Percentiles rank a stretch among this genome's conserved stretches.
Evolutionary conservation across 2,797 vertebrate species (phyloP).

Genomic region (Scarus forsteni): DNA sequence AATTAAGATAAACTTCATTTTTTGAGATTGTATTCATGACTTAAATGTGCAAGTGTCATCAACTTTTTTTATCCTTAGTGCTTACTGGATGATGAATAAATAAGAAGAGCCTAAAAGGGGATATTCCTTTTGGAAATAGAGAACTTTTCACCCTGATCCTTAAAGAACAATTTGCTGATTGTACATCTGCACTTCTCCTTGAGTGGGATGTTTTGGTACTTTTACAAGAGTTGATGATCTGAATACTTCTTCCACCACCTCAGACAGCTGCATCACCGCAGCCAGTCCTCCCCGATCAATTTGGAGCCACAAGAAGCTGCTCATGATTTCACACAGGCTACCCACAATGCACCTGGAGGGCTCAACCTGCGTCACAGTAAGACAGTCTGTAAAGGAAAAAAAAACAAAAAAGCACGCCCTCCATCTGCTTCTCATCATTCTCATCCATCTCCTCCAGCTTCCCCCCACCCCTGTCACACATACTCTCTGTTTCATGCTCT

Average conservation of each 20-base stretch:
- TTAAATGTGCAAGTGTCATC: too few relatives aligned
- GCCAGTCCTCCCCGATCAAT: conserved; percentile 40
- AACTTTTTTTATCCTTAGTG: too few relatives aligned
- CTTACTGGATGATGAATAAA: too few relatives aligned
- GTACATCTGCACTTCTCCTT: conserved; percentile 7
- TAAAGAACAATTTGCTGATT: background rate
- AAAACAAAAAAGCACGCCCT: conserved; percentile 47
- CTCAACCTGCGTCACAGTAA: conserved; percentile 74
- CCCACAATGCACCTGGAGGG: conserved; percentile 81
- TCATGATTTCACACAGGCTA: conserved; percentile 45
- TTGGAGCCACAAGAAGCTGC: conserved; percentile 51
- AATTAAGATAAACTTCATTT: too few relatives aligned
- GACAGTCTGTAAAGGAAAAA: conserved; percentile 48
- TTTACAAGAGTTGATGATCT: conserved; percentile 16
- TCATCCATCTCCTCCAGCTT: conserved; percentile 67
- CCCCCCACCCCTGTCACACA: conserved; percentile 40
- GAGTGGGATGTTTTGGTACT: conserved; percentile 5
- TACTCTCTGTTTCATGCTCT: conserved; percentile 62
- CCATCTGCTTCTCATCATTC: conserved; percentile 82
- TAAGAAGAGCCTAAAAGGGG: too few relatives aligned
- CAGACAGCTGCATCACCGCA: conserved; percentile 56
- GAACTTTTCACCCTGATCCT: conserved; percentile 1
- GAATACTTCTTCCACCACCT: conserved; percentile 14
- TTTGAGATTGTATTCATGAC: too few relatives aligned
- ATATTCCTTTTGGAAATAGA: background rate